Conservation (phyloP, 2,113 vertebrate species). For the Micronycteris hirsuta region DNA sequence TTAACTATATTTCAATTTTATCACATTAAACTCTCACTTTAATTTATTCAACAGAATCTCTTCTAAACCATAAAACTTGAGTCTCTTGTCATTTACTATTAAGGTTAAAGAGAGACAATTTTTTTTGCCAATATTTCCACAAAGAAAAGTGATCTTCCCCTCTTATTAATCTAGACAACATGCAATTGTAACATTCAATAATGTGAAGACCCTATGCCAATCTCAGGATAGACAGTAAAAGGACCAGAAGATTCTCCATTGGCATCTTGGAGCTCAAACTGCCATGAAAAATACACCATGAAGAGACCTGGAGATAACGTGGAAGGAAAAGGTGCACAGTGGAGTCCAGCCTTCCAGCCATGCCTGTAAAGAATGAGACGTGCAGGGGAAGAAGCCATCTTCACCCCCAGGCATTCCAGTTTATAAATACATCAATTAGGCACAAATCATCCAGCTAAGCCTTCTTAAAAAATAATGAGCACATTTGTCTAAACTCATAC, state of each 20-base stretch:
- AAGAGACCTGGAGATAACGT: neutral
- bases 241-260: neutral
- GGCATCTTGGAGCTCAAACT: neutral
- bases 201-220: neutral
- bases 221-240: neutral
- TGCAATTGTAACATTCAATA: neutral
- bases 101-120: neutral
- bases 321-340: neutral
- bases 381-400: accelerated
- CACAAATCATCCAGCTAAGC: neutral
- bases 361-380: neutral
- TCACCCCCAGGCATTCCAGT: neutral
- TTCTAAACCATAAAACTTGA: neutral
- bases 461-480: neutral
- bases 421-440: neutral
- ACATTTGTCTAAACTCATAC: neutral
- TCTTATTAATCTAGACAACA: neutral
- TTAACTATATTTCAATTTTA: neutral
- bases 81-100: neutral
- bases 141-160: neutral
- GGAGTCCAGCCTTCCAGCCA: neutral
- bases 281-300: neutral
- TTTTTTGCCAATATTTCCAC: neutral
- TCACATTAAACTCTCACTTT: neutral
- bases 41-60: neutral